phyloP scores from a whole-genome alignment of 2,888 invertebrate genomes.

The Tolmerus cingulatus region DNA sequence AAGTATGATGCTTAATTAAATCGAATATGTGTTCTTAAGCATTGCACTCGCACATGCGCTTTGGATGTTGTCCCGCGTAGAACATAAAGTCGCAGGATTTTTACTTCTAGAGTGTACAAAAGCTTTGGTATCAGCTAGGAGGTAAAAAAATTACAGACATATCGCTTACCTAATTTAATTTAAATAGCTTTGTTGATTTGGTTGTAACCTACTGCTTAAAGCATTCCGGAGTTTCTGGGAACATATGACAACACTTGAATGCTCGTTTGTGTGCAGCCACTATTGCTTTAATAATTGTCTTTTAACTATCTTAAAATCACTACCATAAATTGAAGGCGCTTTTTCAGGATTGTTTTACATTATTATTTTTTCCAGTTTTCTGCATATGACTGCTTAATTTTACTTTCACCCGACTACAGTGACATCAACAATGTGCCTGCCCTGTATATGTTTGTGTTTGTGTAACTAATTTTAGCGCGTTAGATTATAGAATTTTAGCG shows the following conservation, averaged over 20 bases:
- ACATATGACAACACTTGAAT: neutral
- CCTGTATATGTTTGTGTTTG: neutral
- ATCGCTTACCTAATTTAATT: neutral
- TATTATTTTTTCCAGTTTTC: neutral
- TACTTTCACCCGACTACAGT: neutral
- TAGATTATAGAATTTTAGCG: neutral
- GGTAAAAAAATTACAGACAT: constrained; percentile 28
- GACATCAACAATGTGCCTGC: neutral
- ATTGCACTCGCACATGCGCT: neutral
- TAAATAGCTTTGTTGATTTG: neutral
- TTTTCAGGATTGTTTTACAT: constrained; percentile 42
- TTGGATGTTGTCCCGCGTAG: neutral
- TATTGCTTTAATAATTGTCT: neutral
- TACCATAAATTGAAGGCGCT: constrained; percentile 44
- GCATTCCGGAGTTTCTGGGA: neutral
- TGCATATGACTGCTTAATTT: neutral
- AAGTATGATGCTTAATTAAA: neutral
- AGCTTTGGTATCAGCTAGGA: constrained; percentile 30
- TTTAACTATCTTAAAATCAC: neutral
- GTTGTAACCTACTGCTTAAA: neutral
- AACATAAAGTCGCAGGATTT: neutral
- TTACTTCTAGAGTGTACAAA: constrained; percentile 1
- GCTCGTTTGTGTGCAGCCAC: neutral
- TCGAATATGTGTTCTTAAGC: neutral
- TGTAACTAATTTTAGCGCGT: neutral